Evolutionary conservation across 2,113 vertebrate genomes (phyloP).

Genomic region (Nothobranchius furzeri): DNA sequence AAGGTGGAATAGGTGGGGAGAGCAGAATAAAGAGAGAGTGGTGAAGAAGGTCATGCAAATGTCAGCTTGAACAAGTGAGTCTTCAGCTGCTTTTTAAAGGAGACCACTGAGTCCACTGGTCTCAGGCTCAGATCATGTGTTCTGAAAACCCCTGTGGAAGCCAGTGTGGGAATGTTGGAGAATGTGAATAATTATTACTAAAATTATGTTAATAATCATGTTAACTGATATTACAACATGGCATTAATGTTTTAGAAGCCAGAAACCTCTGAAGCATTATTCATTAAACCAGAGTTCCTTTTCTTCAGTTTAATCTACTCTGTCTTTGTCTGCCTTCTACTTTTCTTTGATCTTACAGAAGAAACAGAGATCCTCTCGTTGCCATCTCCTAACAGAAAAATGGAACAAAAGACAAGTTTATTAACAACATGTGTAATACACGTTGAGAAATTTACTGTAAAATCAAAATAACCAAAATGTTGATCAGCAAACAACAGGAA

Average conservation of each 20-base stretch:
- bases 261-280: background rate
- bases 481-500: background rate
- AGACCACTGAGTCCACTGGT: no score
- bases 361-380: background rate
- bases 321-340: constrained; percentile 10
- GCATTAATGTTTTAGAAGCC: background rate
- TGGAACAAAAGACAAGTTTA: background rate
- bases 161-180: no score
- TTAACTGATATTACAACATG: background rate
- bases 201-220: background rate
- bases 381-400: background rate
- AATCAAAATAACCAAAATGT: background rate
- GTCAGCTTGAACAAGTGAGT: no score
- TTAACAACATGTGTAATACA: background rate
- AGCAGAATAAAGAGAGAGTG: no score
- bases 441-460: background rate
- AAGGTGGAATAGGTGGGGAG: no score
- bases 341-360: constrained; percentile 12
- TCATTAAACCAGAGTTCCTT: constrained; percentile 9
- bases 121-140: no score
- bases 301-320: constrained; percentile 5
- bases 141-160: no score
- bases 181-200: background rate
- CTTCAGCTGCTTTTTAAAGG: no score
- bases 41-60: no score